These are phyloP conservation scores for Hephaestus fuliginosus DNA, from an alignment of 2,797 vertebrate genomes.

Conservation along the genomic window DNA sequence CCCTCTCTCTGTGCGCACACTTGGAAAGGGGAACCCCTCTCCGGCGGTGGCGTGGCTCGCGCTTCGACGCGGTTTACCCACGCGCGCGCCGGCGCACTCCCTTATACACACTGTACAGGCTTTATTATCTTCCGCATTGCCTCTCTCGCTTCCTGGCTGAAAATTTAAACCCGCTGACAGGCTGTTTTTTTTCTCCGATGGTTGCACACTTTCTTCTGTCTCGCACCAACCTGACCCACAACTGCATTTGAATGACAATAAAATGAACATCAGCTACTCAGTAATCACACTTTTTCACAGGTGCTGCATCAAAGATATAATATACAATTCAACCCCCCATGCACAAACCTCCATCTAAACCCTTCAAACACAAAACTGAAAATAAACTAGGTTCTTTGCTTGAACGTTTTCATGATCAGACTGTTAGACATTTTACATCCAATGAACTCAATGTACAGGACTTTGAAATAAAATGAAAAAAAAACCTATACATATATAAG, in stretches of 20 bases:
- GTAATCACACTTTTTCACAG: not conserved
- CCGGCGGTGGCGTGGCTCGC: constrained; percentile 36
- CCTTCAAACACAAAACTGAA: not conserved
- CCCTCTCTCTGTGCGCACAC: not conserved
- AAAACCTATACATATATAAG: no score
- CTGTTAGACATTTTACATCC: not conserved
- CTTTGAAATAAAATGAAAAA: not conserved
- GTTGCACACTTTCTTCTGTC: not conserved
- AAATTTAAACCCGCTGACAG: constrained; percentile 41
- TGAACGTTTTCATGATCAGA: not conserved
- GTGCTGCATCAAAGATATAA: not conserved
- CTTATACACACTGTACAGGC: constrained; percentile 1
- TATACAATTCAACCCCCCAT: not conserved
- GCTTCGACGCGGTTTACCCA: constrained; percentile 41
- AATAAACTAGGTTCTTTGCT: no score
- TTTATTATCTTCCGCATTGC: constrained; percentile 80
- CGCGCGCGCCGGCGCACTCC: constrained; percentile 44
- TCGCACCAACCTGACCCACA: not conserved
- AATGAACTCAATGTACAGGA: not conserved
- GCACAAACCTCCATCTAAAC: not conserved
- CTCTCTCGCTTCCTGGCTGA: constrained; percentile 72
- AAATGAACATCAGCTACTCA: not conserved
- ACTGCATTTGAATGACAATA: not conserved
- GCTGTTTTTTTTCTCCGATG: constrained; percentile 8
- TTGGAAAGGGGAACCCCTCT: constrained; percentile 73